Evolutionary conservation across 2,888 invertebrate species (phyloP), one percentile per base, ranked within the genome.

Genomic region (Galerucella nymphaeae): DNA sequence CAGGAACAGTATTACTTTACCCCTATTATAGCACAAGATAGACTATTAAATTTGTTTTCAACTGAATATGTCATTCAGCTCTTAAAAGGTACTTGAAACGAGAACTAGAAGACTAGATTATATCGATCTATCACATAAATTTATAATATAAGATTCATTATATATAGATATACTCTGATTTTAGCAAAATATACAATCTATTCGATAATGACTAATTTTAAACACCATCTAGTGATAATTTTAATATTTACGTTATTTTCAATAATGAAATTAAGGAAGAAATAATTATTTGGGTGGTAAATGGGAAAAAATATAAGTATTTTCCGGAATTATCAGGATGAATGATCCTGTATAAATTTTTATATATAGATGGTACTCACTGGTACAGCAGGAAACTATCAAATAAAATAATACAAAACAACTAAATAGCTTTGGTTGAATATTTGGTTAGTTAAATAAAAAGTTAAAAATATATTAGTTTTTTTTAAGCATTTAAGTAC

Each of bases 161-260:
- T 41, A 68, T 68, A 70, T 72, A 74, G 23, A 42, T 59, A 66
- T 67, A 72, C 66, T 75, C 74, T 75, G 67, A 41, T 75, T 64
- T 75, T 75, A 77, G 69, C 69, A 75, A 75, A 77, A 75, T 75
- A 77, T 75, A 75, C 70, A 67, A 58, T 65, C 42, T 64, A 68
- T 18, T 53, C 18, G 16, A 53, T 53, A 53, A 9, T 18, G 16
- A 53, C 53, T 16, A 16, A 18, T 2, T 10, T 53, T 18, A 10
- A 50, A 6, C 16, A 53, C 16, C 53, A 9, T 18, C n/a, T 53
- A 53, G 9, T 48, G 10, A 14, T 14, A 48, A 48, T 48, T 9
- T 53, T 18, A 9, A 18, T 16, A 13, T 30, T 13, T 41, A 16
- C 18, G 18, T 45, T 11, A 63, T 42, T 11, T 63, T 20, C 3